phyloP scores from a whole-genome alignment of 2,888 invertebrate species.

The Chrysolina americana region DNA sequence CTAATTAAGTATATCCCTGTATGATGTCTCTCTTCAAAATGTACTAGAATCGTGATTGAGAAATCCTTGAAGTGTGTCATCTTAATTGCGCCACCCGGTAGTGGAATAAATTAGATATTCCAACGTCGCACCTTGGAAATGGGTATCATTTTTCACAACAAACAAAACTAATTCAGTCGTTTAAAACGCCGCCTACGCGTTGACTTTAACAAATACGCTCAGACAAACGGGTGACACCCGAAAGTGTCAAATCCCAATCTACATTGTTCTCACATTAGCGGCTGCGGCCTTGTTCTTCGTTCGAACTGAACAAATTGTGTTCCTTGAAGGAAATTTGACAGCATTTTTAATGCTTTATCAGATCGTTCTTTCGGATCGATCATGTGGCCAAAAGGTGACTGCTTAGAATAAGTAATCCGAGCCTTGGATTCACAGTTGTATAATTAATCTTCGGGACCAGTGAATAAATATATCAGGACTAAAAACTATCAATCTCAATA shows the following conservation, averaged over 20 bases:
- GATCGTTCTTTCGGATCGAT: neutral
- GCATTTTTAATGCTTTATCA: constrained; percentile 12
- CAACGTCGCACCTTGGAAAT: neutral
- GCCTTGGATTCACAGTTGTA: constrained; percentile 1
- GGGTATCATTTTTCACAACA: constrained; percentile 15
- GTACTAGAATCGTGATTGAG: neutral
- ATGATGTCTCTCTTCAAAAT: too few relatives aligned
- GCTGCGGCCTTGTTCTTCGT: neutral
- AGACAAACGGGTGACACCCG: constrained; percentile 15
- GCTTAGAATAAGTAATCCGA: constrained; percentile 1
- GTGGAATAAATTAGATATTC: neutral
- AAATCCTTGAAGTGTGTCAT: neutral
- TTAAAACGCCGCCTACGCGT: constrained; percentile 3
- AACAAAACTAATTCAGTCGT: constrained; percentile 19
- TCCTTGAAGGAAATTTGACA: constrained; percentile 12
- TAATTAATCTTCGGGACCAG: neutral
- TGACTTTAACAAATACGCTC: constrained; percentile 10
- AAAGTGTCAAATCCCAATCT: constrained; percentile 8
- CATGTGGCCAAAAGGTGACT: neutral
- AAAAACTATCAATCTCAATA: too few relatives aligned
- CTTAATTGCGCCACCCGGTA: constrained; percentile 4
- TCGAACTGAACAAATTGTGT: neutral
- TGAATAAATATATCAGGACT: neutral
- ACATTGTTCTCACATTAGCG: constrained; percentile 18
- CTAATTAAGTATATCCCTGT: too few relatives aligned